These are phyloP conservation scores for Drosophila baimaii DNA, from an alignment of 1,140 invertebrate species.

Conservation along the genomic window DNA sequence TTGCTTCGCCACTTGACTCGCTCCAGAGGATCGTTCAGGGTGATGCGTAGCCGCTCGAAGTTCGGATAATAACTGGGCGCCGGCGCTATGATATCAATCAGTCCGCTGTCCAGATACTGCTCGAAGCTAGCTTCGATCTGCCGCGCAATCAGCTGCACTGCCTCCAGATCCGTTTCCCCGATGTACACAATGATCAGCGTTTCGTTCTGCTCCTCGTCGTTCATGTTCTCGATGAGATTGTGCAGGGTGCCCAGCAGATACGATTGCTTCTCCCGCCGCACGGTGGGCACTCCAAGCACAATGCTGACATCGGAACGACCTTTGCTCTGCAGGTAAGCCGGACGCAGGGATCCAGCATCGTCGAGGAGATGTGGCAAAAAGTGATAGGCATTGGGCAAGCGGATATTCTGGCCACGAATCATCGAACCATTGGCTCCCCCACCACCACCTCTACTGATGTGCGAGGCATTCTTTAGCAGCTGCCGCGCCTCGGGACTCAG, in stretches of 20 bases:
- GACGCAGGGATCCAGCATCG: slow-evolving; percentile 90
- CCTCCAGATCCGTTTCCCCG: slow-evolving; percentile 92
- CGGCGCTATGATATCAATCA: slow-evolving; percentile 96
- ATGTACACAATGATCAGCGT: slow-evolving; percentile 95
- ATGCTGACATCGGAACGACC: slow-evolving; percentile 91
- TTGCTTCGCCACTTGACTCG: slow-evolving; percentile 97
- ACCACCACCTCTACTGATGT: slow-evolving; percentile 23
- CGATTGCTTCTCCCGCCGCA: slow-evolving; percentile 93
- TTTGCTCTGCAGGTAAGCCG: slow-evolving; percentile 91
- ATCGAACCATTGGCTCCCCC: slow-evolving; percentile 45
- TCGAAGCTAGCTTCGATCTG: slow-evolving; percentile 92
- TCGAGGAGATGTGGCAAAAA: slow-evolving; percentile 95
- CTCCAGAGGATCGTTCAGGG: slow-evolving; percentile 94
- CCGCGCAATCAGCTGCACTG: slow-evolving; percentile 89
- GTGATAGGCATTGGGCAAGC: slow-evolving; percentile 92
- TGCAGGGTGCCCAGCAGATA: slow-evolving; percentile 95
- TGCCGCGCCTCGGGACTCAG: slow-evolving; percentile 85
- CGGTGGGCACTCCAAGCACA: slow-evolving; percentile 95
- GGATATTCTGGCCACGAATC: slow-evolving; percentile 84
- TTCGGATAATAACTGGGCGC: slow-evolving; percentile 95
- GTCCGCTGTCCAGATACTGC: slow-evolving; percentile 90
- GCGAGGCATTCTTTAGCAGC: slow-evolving; percentile 85
- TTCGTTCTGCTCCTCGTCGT: slow-evolving; percentile 90
- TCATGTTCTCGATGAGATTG: slow-evolving; percentile 93
- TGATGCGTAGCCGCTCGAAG: slow-evolving; percentile 90